These are phyloP conservation scores for Electrona antarctica DNA, from an alignment of 2,113 vertebrate genomes.

Conservation along the genomic window DNA sequence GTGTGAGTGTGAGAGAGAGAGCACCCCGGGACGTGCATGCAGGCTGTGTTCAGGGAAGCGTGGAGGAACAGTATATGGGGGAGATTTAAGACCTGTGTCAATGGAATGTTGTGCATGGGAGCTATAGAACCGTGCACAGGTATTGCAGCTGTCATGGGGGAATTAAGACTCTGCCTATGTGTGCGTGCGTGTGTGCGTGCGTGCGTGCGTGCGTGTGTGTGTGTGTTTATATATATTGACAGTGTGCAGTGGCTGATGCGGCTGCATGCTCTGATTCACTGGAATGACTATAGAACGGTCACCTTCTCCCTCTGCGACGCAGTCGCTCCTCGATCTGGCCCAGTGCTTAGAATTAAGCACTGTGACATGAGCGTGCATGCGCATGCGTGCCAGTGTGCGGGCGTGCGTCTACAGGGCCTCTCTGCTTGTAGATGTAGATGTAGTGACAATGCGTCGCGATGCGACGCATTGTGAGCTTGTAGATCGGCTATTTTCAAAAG, in stretches of 20 bases:
- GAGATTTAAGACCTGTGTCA: neutral
- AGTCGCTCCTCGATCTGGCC: slow-evolving; percentile 1
- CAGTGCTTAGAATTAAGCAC: neutral
- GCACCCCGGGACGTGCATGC: neutral
- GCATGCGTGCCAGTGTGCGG: neutral
- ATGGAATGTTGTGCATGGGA: too few species aligned
- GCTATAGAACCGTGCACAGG: too few species aligned
- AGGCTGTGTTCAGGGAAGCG: neutral
- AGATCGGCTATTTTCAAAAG: too few species aligned
- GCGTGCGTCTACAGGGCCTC: neutral
- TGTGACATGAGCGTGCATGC: neutral
- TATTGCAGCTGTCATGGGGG: too few species aligned
- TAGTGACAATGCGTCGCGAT: too few species aligned
- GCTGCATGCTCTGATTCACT: slow-evolving; percentile 20
- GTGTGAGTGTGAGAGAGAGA: too few species aligned
- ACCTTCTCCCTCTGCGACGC: neutral
- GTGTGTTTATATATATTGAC: slow-evolving; percentile 15
- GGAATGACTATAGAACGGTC: slow-evolving; percentile 11
- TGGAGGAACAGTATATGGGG: neutral
- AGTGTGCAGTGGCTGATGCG: slow-evolving; percentile 6
- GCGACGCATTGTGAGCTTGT: too few species aligned
- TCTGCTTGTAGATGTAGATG: too few species aligned
- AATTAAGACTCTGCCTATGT: neutral
- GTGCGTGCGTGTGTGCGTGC: neutral
- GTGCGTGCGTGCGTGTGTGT: neutral